Conservation (phyloP, 2,113 vertebrate genomes). For the Pseudopodoces humilis region DNA sequence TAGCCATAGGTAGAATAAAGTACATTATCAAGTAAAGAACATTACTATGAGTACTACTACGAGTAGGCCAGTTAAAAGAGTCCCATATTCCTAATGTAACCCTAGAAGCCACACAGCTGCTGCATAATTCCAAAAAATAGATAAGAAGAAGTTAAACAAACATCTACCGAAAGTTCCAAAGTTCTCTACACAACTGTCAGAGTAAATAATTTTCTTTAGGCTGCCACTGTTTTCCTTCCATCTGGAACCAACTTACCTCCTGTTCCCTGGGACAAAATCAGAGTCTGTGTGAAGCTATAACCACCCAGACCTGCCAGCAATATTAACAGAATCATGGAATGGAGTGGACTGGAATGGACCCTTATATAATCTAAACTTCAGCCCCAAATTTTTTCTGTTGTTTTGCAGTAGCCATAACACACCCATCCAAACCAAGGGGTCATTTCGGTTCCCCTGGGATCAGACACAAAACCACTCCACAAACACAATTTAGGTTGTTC, state of each 20-base stretch:
- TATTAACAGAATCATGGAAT: background rate
- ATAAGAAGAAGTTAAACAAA: background rate
- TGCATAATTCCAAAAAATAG: background rate
- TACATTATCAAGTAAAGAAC: background rate
- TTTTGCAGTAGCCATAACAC: background rate
- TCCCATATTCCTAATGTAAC: background rate
- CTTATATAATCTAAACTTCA: background rate
- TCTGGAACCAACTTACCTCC: background rate
- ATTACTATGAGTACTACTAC: background rate
- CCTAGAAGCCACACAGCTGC: background rate
- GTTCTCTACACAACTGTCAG: background rate
- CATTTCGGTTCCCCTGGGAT: background rate
- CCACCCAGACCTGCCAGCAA: background rate
- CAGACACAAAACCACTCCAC: conserved; percentile 43
- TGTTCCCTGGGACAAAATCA: background rate
- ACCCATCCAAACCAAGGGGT: background rate
- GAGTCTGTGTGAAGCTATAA: background rate
- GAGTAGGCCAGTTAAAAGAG: background rate
- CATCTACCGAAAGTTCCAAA: background rate
- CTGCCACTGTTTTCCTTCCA: background rate
- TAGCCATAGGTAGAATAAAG: background rate
- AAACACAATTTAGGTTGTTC: background rate
- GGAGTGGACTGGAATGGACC: background rate
- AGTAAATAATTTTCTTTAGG: background rate
- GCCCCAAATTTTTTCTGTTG: background rate